These are phyloP conservation scores for Tarsius wallacei DNA, from an alignment of 2,797 vertebrate species.

Conservation along the genomic window DNA sequence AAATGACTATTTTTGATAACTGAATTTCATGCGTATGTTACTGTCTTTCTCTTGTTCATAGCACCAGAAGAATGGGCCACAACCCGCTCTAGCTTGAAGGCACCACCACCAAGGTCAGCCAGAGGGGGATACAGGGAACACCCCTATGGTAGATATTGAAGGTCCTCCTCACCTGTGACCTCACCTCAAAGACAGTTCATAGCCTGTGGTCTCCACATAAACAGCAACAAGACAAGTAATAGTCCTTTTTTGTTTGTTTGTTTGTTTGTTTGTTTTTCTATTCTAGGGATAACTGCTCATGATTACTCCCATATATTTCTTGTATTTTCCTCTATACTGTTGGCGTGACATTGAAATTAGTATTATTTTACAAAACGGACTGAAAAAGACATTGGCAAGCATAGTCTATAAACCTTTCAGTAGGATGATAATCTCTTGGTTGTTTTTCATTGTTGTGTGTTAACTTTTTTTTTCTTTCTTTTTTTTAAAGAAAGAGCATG, in stretches of 20 bases:
- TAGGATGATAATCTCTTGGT: slow-evolving; percentile 93
- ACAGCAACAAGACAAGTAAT: slow-evolving; percentile 95
- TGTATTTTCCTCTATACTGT: slow-evolving; percentile 91
- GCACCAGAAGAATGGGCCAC: slow-evolving; percentile 97
- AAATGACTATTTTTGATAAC: neutral
- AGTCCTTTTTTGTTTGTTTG: slow-evolving; percentile 93
- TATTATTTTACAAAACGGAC: slow-evolving; percentile 92
- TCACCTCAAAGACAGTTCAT: slow-evolving; percentile 94
- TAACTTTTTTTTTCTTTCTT: slow-evolving; percentile 75
- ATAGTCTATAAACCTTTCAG: slow-evolving; percentile 91
- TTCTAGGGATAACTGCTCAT: slow-evolving; percentile 92
- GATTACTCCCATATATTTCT: slow-evolving; percentile 89
- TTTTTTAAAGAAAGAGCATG: slow-evolving; percentile 91
- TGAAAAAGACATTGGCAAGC: slow-evolving; percentile 90
- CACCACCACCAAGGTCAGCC: slow-evolving; percentile 95
- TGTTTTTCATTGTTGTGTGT: slow-evolving; percentile 94
- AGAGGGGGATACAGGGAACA: slow-evolving; percentile 99
- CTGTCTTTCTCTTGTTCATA: slow-evolving; percentile 89
- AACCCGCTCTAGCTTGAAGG: slow-evolving; percentile 96
- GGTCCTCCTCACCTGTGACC: slow-evolving; percentile 95
- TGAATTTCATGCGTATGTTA: slow-evolving; percentile 40
- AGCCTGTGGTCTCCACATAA: slow-evolving; percentile 93
- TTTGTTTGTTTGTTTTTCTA: slow-evolving; percentile 88
- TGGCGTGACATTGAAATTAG: slow-evolving; percentile 90
- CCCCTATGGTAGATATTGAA: slow-evolving; percentile 99